These are phyloP conservation scores for Athene noctua DNA, from an alignment of 2,113 vertebrate species.

Conservation along the genomic window DNA sequence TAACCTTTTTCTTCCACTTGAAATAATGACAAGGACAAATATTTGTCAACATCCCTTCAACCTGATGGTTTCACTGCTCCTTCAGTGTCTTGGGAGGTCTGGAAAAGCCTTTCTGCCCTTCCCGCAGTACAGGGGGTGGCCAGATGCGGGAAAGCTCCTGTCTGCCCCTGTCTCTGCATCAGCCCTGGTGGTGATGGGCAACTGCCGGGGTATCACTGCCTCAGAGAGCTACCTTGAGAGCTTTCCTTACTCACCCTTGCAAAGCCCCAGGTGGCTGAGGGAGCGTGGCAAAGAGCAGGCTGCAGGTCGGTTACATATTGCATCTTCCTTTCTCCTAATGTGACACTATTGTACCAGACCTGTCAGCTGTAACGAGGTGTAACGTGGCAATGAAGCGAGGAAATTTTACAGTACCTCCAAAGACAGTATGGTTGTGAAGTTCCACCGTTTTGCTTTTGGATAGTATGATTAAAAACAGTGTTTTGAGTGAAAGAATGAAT, in stretches of 20 bases:
- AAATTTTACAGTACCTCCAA: not conserved
- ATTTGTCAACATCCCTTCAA: not conserved
- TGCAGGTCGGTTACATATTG: not conserved
- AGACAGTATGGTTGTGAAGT: not conserved
- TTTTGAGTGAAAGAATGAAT: not conserved
- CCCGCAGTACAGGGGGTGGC: rapidly evolving
- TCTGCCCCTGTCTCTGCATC: not conserved
- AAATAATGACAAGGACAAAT: not conserved
- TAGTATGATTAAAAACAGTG: not conserved
- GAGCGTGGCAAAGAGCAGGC: not conserved
- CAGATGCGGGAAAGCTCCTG: not conserved
- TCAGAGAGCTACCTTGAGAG: not conserved
- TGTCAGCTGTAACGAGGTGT: not conserved
- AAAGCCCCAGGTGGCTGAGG: rapidly evolving
- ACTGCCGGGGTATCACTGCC: rapidly evolving
- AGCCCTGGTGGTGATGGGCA: not conserved
- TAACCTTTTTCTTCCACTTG: not conserved
- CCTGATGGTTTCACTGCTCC: not conserved
- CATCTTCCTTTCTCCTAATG: not conserved
- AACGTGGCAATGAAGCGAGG: rapidly evolving
- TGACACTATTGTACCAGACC: not conserved
- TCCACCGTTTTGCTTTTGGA: not conserved
- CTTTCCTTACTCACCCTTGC: not conserved
- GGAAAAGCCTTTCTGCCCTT: not conserved
- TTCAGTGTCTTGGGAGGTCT: not conserved